Base-by-base conservation (phyloP, 1,140 invertebrate genomes). In the Hyphantria cunea region DNA sequence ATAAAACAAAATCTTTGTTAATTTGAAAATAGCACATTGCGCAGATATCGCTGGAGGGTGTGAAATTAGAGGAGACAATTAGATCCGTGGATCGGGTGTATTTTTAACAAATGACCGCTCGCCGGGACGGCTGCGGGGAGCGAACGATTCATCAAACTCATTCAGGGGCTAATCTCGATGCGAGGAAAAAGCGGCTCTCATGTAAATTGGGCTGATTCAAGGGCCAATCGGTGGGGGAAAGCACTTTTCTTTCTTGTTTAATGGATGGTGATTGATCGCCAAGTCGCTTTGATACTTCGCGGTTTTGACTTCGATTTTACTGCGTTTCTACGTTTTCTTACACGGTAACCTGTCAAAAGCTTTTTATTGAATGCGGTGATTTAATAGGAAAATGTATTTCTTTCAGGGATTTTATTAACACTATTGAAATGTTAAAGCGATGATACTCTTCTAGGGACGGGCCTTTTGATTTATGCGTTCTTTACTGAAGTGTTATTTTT, bases 21-120 rank as follows among this genome's bases (percentile, higher is more conserved):
- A 86, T 83, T 83, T 80, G 76, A 82, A 77, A 50, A 59, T 66
- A 62, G 68, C 63, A 76, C 53, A 61, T 65, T 62, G 68, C 63
- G 71, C 69, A 82, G 81, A 83, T 85, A 85, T 85, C 81, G 84
- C 70, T 65, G 82, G 73, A 78, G 84, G 80, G 83, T 82, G 82
- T 87, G 85, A 90, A 89, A 90, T 89, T 84, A 90, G 88, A 90
- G 86, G 70, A 90, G 86, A 90, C 88, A 90, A 89, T 90, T 90
- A 88, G 82, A 89, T 89, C 83, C 80, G 69, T 77, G 84, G 84
- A 88, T 89, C 84, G 84, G 80, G 80, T 88, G 88, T 90, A 87
- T 90, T 89, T 90, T 90, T 90, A 90, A 90, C 88, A 90, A 89
- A 90, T 90, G 88, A 88, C 84, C 85, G 84, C 59, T 80, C 73